Conservation (phyloP, 1,140 invertebrate genomes). For the Chionoecetes opilio region DNA sequence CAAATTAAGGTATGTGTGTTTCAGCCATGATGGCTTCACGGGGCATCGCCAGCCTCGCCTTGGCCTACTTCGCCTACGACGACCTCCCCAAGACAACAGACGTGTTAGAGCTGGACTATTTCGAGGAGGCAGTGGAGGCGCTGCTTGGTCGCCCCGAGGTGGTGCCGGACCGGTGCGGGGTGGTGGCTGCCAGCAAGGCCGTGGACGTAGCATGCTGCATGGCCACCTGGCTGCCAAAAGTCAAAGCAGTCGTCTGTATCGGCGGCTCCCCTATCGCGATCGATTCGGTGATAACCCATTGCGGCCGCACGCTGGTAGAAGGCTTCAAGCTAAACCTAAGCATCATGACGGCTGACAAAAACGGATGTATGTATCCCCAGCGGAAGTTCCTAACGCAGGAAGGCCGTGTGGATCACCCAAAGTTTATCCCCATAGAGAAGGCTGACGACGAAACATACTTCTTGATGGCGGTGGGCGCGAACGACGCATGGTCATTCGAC, state of each 20-base stretch:
- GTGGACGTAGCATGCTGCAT: conserved; percentile 48
- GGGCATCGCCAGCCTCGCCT: conserved; percentile 54
- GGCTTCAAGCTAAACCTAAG: conserved; percentile 43
- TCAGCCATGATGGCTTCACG: no score
- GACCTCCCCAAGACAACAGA: conserved; percentile 60
- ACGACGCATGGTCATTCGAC: conserved; percentile 44
- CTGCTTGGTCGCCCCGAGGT: conserved; percentile 64
- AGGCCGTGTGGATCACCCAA: background rate
- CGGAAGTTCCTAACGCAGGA: background rate
- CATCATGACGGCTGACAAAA: background rate
- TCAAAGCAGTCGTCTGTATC: conserved; percentile 73
- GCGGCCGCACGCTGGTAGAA: conserved; percentile 48
- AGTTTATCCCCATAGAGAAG: conserved; percentile 61
- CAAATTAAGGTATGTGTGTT: no score
- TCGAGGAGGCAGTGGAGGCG: conserved; percentile 70
- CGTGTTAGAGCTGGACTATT: conserved; percentile 68
- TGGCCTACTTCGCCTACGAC: conserved; percentile 72
- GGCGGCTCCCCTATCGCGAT: conserved; percentile 51
- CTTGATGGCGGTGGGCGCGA: conserved; percentile 54
- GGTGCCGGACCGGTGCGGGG: conserved; percentile 66
- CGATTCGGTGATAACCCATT: conserved; percentile 46
- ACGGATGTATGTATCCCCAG: no score
- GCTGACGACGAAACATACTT: conserved; percentile 72
- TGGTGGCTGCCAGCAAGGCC: conserved; percentile 67
- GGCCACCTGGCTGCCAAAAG: conserved; percentile 59